These are phyloP conservation scores for Heteromormyrus szaboi DNA, from an alignment of 2,797 vertebrate species.

Conservation along the genomic window DNA sequence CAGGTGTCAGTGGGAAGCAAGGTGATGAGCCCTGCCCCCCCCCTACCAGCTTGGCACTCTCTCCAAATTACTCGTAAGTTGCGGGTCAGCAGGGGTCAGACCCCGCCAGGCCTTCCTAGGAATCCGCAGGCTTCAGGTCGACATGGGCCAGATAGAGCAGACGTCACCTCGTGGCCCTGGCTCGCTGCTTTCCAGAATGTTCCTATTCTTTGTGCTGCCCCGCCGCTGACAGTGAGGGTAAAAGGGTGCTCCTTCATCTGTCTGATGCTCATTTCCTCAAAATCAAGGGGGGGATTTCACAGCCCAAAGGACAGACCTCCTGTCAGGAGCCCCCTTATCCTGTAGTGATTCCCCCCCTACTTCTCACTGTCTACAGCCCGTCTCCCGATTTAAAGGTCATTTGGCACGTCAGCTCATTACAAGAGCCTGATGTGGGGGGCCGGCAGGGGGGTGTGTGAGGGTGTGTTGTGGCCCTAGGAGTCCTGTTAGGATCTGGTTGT, in stretches of 20 bases:
- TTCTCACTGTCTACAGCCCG: slow-evolving; percentile 29
- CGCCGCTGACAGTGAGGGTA: neutral
- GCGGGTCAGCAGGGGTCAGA: neutral
- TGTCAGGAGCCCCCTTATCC: slow-evolving; percentile 30
- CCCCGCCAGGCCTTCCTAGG: neutral
- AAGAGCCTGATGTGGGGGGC: slow-evolving; percentile 44
- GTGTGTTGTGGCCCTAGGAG: neutral
- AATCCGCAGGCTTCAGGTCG: neutral
- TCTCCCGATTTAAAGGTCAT: slow-evolving; percentile 57
- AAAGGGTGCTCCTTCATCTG: neutral
- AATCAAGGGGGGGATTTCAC: neutral
- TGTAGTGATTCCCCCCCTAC: slow-evolving; percentile 19
- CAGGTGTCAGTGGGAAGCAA: neutral
- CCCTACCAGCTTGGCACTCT: neutral
- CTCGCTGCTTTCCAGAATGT: neutral
- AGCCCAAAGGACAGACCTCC: neutral
- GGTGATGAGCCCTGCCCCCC: neutral
- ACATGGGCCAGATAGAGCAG: neutral
- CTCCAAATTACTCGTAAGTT: neutral
- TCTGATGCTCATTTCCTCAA: neutral
- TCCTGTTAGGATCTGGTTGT: neutral
- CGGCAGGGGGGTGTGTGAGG: slow-evolving; percentile 24
- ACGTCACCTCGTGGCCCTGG: neutral
- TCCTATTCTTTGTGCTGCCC: neutral
- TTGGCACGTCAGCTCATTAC: slow-evolving; percentile 60